These are phyloP conservation scores for Acanthaster planci DNA, from an alignment of 35 echinoderm and acorn worm genomes.

Conservation along the genomic window DNA sequence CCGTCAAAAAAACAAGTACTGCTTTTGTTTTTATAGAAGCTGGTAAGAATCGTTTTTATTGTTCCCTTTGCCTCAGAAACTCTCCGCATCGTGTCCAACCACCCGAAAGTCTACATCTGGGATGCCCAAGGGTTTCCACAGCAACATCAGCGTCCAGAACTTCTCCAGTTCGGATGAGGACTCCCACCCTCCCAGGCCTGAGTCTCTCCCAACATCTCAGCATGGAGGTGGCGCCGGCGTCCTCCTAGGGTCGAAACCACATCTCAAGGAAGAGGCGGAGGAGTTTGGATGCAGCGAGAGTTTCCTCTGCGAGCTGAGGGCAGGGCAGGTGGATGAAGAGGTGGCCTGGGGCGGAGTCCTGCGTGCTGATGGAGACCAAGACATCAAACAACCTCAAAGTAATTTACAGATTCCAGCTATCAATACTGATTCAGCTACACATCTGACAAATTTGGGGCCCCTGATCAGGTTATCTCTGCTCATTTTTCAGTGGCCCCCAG, in stretches of 20 bases:
- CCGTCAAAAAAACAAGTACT: too few species aligned
- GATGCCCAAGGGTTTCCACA: neutral
- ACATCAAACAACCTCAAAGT: neutral
- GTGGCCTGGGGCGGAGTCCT: neutral
- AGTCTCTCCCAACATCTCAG: neutral
- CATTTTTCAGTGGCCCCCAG: too few species aligned
- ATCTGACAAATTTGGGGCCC: too few species aligned
- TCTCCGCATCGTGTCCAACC: neutral
- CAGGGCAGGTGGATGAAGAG: constrained; percentile 1
- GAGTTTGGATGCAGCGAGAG: constrained; percentile 24
- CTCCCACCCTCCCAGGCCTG: neutral
- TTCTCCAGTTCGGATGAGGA: constrained; percentile 16
- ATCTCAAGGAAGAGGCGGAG: neutral
- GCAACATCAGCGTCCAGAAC: neutral
- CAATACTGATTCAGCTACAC: too few species aligned
- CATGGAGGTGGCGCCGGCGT: neutral
- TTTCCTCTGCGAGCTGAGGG: neutral
- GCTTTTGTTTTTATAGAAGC: too few species aligned
- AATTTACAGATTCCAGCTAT: neutral
- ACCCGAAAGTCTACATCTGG: neutral
- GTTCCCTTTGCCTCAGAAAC: neutral
- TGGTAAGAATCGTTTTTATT: neutral
- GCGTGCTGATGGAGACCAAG: neutral
- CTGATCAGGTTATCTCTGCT: too few species aligned
- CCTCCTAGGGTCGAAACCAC: neutral